Conservation (phyloP, 2,888 invertebrate species). For the Agonopterix alstromeriana region DNA sequence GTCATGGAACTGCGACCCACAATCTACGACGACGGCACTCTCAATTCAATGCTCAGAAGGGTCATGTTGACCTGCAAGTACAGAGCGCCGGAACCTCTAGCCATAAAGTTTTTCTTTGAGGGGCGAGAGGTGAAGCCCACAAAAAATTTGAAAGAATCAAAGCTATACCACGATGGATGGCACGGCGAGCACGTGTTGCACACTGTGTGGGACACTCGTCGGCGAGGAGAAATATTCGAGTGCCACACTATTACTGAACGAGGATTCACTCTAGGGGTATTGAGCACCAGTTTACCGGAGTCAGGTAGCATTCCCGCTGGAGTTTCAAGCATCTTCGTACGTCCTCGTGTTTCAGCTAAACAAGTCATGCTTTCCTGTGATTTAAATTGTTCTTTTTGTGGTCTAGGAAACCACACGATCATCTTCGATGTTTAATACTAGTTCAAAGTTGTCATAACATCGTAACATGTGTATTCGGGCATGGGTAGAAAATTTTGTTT, state of each 20-base stretch:
- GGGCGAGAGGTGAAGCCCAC: constrained; percentile 32
- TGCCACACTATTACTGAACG: constrained; percentile 52
- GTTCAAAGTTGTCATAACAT: background rate
- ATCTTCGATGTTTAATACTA: constrained; percentile 3
- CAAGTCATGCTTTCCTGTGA: constrained; percentile 6
- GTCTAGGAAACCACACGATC: background rate
- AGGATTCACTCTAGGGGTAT: constrained; percentile 51
- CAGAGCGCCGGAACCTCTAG: constrained; percentile 54
- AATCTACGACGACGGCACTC: constrained; percentile 31
- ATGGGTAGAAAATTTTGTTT: no score
- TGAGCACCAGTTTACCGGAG: constrained; percentile 48
- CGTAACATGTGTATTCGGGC: no score
- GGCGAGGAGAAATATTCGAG: constrained; percentile 41
- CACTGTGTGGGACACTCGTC: constrained; percentile 44
- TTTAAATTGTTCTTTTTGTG: background rate
- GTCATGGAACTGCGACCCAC: constrained; percentile 64
- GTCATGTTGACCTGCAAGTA: constrained; percentile 60
- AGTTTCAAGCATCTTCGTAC: constrained; percentile 3
- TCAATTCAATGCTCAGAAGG: constrained; percentile 24
- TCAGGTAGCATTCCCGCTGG: constrained; percentile 31
- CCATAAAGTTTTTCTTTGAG: constrained; percentile 52
- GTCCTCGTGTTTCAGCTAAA: constrained; percentile 4
- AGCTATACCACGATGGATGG: constrained; percentile 46
- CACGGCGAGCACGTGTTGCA: constrained; percentile 45
- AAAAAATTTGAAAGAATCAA: constrained; percentile 43